Evolutionary conservation across 2,797 vertebrate species (phyloP).

Genomic region (Gymnoscopelus microlampas): DNA sequence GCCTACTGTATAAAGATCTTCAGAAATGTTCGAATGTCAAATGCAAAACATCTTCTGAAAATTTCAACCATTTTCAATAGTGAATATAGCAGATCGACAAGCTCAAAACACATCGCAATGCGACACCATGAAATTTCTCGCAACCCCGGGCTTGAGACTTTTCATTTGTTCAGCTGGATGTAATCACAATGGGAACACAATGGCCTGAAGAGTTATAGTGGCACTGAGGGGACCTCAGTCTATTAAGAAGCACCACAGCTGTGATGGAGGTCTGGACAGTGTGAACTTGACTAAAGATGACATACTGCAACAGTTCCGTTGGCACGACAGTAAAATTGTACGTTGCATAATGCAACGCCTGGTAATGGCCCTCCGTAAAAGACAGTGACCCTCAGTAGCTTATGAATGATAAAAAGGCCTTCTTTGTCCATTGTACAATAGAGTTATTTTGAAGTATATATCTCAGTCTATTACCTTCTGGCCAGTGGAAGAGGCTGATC

Average conservation of each 20-base stretch:
- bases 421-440: slow-evolving; percentile 25
- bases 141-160: slow-evolving; percentile 52
- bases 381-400: slow-evolving; percentile 37
- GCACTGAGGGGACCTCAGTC: slow-evolving; percentile 64
- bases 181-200: too few relatives aligned
- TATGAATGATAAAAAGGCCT: not conserved
- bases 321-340: slow-evolving; percentile 40
- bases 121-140: too few relatives aligned
- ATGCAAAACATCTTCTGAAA: too few relatives aligned
- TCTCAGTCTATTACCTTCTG: slow-evolving; percentile 19
- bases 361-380: slow-evolving; percentile 56
- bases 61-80: too few relatives aligned
- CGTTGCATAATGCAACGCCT: slow-evolving; percentile 67
- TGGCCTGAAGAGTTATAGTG: slow-evolving; percentile 60
- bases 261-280: slow-evolving; percentile 65
- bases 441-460: slow-evolving; percentile 40
- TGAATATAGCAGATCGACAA: too few relatives aligned
- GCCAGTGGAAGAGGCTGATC: slow-evolving; percentile 53
- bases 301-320: slow-evolving; percentile 44
- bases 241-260: slow-evolving; percentile 69
- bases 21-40: too few relatives aligned
- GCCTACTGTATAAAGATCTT: too few relatives aligned
- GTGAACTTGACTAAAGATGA: slow-evolving; percentile 76
- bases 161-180: too few relatives aligned
- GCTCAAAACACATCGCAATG: too few relatives aligned